Evolutionary conservation across 2,113 vertebrate species (phyloP).

Genomic region (Polyodon spathula): DNA sequence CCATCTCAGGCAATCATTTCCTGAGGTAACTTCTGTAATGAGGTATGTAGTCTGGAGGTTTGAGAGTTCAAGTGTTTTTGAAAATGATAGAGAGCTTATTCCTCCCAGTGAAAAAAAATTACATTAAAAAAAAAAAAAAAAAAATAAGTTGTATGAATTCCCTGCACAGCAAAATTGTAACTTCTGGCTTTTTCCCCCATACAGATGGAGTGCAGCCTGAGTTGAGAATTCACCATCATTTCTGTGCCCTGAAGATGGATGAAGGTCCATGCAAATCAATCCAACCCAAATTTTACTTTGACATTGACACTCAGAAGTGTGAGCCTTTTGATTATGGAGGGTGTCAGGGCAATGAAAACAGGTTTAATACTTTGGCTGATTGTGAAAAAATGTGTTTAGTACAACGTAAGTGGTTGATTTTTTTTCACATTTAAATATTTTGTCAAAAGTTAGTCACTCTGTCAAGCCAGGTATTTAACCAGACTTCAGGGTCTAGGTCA

Average conservation of each 20-base stretch:
- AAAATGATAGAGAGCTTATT: slow-evolving; percentile 18
- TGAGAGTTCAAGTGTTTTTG: slow-evolving; percentile 15
- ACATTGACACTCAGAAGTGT: slow-evolving; percentile 56
- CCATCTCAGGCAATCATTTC: too few species aligned
- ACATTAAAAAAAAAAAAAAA: background rate
- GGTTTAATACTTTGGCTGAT: slow-evolving; percentile 61
- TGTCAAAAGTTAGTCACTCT: too few species aligned
- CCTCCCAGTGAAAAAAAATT: slow-evolving; percentile 26
- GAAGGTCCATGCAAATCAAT: slow-evolving; percentile 73
- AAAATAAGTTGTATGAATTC: slow-evolving; percentile 17
- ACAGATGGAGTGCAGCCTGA: slow-evolving; percentile 28
- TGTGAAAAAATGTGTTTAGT: slow-evolving; percentile 66
- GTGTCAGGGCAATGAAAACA: slow-evolving; percentile 83
- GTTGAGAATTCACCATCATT: slow-evolving; percentile 49
- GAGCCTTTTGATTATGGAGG: slow-evolving; percentile 77
- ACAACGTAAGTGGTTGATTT: slow-evolving; percentile 39
- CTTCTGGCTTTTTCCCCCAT: slow-evolving; percentile 17
- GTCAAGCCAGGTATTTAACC: too few species aligned
- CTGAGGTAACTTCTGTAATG: slow-evolving; percentile 7
- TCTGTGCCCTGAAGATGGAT: slow-evolving; percentile 69
- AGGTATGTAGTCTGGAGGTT: slow-evolving; percentile 18
- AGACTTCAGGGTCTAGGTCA: too few species aligned
- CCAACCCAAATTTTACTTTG: slow-evolving; percentile 63
- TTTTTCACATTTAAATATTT: too few species aligned
- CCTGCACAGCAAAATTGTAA: slow-evolving; percentile 18